A percentile compares a stretch with the other conserved stretches of the same genome.
These are phyloP conservation scores for Varecia variegata DNA, from an alignment of 2,797 vertebrate genomes.

Conservation along the genomic window DNA sequence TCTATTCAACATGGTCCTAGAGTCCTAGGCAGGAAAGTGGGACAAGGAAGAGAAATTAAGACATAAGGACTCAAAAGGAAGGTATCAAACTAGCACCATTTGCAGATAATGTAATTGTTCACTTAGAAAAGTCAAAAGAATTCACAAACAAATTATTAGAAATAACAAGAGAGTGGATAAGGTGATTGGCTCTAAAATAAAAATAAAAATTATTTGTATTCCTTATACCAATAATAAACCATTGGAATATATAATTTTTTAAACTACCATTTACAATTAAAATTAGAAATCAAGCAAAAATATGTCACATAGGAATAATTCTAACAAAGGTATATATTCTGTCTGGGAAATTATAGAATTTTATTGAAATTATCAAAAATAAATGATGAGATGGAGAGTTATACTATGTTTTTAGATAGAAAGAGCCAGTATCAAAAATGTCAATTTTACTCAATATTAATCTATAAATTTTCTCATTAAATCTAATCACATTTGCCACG, in stretches of 20 bases:
- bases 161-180: not conserved
- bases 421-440: not conserved
- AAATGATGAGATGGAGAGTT: not conserved
- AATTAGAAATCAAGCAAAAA: not conserved
- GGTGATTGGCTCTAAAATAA: not conserved
- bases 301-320: not conserved
- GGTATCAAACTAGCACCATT: not conserved
- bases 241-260: not conserved
- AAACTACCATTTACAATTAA: not conserved
- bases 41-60: not conserved
- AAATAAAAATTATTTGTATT: not conserved
- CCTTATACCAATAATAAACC: not conserved
- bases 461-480: not conserved
- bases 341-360: not conserved
- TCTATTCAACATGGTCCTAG: not conserved
- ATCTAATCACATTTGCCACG: not conserved
- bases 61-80: not conserved
- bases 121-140: not conserved
- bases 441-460: not conserved
- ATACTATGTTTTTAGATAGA: not conserved
- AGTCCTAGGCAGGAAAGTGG: not conserved
- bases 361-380: not conserved
- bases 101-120: not conserved
- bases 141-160: not conserved
- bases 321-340: not conserved